A percentile compares a stretch with the other conserved stretches of the same genome.
Conservation (phyloP, 2,888 invertebrate species). For the Caenorhabditis sp. region DNA sequence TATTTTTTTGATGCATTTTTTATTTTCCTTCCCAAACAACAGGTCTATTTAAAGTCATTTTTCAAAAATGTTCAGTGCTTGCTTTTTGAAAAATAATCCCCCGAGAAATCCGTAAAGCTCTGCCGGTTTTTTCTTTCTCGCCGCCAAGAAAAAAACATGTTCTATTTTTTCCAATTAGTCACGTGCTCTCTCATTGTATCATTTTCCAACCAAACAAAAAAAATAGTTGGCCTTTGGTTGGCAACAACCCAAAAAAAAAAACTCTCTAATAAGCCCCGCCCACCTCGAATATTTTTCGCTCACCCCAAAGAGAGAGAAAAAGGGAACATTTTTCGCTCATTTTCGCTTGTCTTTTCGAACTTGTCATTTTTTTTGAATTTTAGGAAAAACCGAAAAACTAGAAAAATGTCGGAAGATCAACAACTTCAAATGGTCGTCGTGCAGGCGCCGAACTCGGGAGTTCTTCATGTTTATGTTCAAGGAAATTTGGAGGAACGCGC, state of each 20-base stretch:
- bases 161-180: not conserved
- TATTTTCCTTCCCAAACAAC: too few species aligned
- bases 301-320: not conserved
- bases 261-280: not conserved
- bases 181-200: not conserved
- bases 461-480: slow-evolving; percentile 57
- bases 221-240: not conserved
- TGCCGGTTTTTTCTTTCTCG: too few species aligned
- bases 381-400: not conserved
- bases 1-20: too few species aligned
- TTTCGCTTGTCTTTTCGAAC: not conserved
- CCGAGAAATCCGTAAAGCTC: too few species aligned
- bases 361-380: not conserved
- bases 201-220: not conserved
- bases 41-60: too few species aligned
- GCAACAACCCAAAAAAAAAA: not conserved
- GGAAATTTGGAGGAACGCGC: slow-evolving; percentile 54
- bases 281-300: not conserved
- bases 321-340: not conserved
- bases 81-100: too few species aligned
- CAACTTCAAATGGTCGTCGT: slow-evolving; percentile 55
- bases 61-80: too few species aligned
- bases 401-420: slow-evolving; percentile 22
- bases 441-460: slow-evolving; percentile 51
- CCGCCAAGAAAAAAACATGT: not conserved